Evolutionary conservation across 1,140 invertebrate genomes (phyloP).

Genomic region (Acyrthosiphon pisum): DNA sequence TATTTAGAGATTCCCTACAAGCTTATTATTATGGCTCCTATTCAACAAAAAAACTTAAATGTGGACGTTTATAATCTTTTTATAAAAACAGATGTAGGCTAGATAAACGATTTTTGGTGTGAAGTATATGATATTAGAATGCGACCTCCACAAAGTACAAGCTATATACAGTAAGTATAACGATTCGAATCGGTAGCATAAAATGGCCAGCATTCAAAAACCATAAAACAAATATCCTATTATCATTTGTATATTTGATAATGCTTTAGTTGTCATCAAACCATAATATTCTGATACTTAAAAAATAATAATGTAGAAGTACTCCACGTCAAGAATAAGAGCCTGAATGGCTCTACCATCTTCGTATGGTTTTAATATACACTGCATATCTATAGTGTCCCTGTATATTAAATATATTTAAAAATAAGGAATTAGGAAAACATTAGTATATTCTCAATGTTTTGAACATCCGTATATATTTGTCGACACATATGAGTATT

Average conservation of each 20-base stretch:
- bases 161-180: not conserved
- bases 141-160: not conserved
- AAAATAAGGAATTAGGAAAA: not conserved
- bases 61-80: not conserved
- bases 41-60: conserved; percentile 6
- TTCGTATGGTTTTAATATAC: not conserved
- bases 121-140: not conserved
- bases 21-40: not conserved
- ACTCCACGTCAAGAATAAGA: conserved; percentile 1
- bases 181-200: not conserved
- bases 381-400: not conserved
- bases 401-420: not conserved
- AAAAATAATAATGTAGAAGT: not conserved
- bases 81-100: not conserved
- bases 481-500: not conserved
- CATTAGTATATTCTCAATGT: not conserved
- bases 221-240: not conserved
- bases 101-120: not conserved
- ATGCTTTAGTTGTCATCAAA: not conserved
- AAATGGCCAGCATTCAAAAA: not conserved
- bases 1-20: not conserved
- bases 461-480: not conserved
- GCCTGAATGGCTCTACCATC: not conserved
- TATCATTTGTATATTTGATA: not conserved
- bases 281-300: not conserved